Conservation (phyloP, 35 echinoderm and acorn worm genomes). For the Anneissia japonica region DNA sequence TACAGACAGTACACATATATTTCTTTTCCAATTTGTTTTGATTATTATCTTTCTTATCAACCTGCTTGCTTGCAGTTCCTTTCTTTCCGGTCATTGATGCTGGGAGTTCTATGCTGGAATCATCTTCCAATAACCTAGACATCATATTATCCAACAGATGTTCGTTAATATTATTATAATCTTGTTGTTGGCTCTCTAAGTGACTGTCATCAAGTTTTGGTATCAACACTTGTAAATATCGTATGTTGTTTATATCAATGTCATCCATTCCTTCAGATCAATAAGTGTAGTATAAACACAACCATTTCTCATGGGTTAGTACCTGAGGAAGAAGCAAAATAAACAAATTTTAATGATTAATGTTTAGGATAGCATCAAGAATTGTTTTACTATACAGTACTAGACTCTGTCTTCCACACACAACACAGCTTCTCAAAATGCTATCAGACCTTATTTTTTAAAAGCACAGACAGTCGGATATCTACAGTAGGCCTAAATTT, state of each 20-base stretch:
- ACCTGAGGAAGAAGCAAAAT: background rate
- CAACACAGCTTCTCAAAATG: too few species aligned
- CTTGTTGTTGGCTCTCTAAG: background rate
- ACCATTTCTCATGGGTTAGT: background rate
- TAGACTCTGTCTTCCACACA: too few species aligned
- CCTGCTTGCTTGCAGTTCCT: background rate
- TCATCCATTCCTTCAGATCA: background rate
- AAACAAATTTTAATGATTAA: too few species aligned
- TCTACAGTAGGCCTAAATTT: too few species aligned
- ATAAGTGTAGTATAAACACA: background rate
- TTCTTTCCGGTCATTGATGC: background rate
- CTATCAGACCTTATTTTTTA: too few species aligned
- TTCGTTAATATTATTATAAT: background rate
- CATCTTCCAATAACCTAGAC: background rate
- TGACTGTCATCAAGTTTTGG: background rate
- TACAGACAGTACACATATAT: background rate
- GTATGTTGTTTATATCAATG: background rate
- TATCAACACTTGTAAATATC: background rate
- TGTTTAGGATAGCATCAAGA: too few species aligned
- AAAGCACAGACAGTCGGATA: too few species aligned
- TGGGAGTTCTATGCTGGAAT: background rate
- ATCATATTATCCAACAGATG: background rate
- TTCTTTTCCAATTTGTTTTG: too few species aligned
- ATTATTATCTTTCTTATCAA: background rate
- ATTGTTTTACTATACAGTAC: too few species aligned